Evolutionary conservation across 2,797 vertebrate genomes (phyloP), one percentile per base, ranked within the genome.

Genomic region (Tragelaphus oryx): DNA sequence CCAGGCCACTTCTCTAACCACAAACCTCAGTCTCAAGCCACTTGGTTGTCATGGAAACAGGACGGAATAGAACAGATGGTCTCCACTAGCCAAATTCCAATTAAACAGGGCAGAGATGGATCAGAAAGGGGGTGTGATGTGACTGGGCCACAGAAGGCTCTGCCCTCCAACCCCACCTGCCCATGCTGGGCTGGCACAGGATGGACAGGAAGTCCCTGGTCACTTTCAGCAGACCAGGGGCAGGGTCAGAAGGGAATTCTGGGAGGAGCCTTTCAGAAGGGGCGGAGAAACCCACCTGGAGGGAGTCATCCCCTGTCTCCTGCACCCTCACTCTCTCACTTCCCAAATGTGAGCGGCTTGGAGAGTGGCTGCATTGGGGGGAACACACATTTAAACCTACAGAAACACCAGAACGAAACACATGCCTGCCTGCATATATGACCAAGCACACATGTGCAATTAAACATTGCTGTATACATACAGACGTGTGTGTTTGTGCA

Each of bases 61-160:
- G 98, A 98, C 97, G 98, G 98, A 96, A 98, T 97, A 96, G 99
- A 99, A 99, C 99, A 99, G 99, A 99, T 99, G 99, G 99, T 98
- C 98, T 99, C 97, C 98, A 99, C 98, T 98, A 98, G 98, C 98
- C 98, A 98, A 98, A 98, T 98, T 98, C 99, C 99, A 99, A 98
- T 98, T 98, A 97, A 98, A 99, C 98, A 98, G 98, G 97, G 98
- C 99, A 98, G 98, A 97, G 97, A 96, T 97, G 96, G 98, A 97
- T 60, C 82, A 57, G 97, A 96, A 97, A 96, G 78, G 84, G 76
- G 54, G 92, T 90, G 78, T 54, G 94, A 95, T 68, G 50, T 92
- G 90, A 89, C 52, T 57, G 59, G 95, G 92, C 68, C 93, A 24
- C 7, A 8, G 78, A 91, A 89, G 91, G 54, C 46, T 92, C 3